phyloP scores from a whole-genome alignment of 2,113 vertebrate species.

The Stomatorhinus ivindoensis region DNA sequence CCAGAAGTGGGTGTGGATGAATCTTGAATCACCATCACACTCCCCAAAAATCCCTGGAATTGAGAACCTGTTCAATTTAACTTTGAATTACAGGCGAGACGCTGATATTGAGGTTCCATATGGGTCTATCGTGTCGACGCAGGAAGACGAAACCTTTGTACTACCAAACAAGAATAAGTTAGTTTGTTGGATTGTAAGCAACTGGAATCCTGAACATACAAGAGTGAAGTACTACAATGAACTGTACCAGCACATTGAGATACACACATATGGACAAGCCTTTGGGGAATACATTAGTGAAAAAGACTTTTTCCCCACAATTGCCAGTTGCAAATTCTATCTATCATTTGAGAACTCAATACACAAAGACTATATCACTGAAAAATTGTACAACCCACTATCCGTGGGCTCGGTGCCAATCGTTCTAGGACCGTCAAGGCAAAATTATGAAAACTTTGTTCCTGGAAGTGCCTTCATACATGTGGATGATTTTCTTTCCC shows the following conservation, averaged over 20 bases:
- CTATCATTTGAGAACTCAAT: conserved; percentile 80
- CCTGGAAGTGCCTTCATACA: conserved; percentile 77
- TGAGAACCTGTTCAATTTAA: conserved; percentile 72
- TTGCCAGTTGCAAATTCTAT: conserved; percentile 75
- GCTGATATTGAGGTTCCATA: conserved; percentile 79
- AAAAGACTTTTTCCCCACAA: conserved; percentile 69
- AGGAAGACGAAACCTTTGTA: conserved; percentile 60
- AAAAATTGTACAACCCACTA: conserved; percentile 77
- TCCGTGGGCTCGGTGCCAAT: conserved; percentile 71
- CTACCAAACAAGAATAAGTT: conserved; percentile 70
- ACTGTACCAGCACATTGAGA: conserved; percentile 70
- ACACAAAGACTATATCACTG: conserved; percentile 77
- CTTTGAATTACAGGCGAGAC: conserved; percentile 70
- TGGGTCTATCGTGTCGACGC: conserved; percentile 67
- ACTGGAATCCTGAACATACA: conserved; percentile 72
- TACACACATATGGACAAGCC: conserved; percentile 66
- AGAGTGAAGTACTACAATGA: conserved; percentile 76
- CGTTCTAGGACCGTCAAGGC: conserved; percentile 68
- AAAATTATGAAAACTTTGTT: conserved; percentile 77
- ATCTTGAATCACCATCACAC: conserved; percentile 74
- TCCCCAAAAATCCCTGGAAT: conserved; percentile 67
- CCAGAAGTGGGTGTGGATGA: conserved; percentile 85
- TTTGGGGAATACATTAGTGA: conserved; percentile 67
- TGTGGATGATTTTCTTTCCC: conserved; percentile 72
- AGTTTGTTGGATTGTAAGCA: conserved; percentile 78